These are phyloP conservation scores for Vanessa cardui DNA, from an alignment of 2,888 invertebrate genomes.

Conservation along the genomic window DNA sequence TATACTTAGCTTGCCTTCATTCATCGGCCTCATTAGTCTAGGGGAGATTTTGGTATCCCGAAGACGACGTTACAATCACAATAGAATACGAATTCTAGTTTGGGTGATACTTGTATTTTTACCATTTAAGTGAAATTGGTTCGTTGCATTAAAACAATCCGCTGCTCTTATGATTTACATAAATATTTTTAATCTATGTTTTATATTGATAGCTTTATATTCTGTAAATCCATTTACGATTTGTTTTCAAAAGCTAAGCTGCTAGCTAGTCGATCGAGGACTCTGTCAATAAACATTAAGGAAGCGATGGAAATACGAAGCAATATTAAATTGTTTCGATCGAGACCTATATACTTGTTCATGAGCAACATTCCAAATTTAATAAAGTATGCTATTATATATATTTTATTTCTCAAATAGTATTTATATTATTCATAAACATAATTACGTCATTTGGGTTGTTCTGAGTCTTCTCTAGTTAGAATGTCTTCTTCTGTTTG, in stretches of 20 bases:
- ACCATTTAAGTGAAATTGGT: no score
- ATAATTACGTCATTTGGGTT: not conserved
- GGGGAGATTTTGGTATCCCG: no score
- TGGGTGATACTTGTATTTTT: no score
- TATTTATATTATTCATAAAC: not conserved
- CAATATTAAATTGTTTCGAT: not conserved
- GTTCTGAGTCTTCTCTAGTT: not conserved
- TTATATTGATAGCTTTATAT: slow-evolving; percentile 1
- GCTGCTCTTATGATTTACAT: no score
- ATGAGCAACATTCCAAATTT: not conserved
- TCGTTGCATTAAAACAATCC: no score
- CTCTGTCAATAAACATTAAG: slow-evolving; percentile 15
- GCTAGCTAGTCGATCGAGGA: not conserved
- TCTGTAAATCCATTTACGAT: not conserved
- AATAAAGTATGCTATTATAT: no score
- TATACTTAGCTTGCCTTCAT: no score
- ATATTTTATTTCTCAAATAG: not conserved
- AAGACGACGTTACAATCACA: no score
- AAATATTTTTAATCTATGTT: no score
- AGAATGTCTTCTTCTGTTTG: no score
- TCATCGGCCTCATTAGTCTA: no score
- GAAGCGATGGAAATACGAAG: not conserved
- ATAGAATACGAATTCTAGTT: no score
- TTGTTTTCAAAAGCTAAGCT: slow-evolving; percentile 1
- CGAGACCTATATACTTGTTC: not conserved